phyloP scores from a whole-genome alignment of 2,113 vertebrate genomes.

The Siniperca chuatsi region DNA sequence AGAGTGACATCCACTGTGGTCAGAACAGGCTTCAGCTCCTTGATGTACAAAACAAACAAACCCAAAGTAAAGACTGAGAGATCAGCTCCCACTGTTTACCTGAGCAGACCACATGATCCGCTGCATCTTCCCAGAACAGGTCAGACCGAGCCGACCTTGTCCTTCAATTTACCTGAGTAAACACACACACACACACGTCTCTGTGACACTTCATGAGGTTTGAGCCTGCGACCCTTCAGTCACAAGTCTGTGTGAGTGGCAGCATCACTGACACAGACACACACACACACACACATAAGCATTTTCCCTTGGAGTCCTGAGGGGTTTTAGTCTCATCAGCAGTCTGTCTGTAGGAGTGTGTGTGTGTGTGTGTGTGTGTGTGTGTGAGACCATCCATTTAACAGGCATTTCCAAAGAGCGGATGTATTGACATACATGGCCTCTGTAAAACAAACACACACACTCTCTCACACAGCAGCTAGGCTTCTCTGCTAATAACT shows the following conservation, averaged over 20 bases:
- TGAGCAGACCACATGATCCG: background rate
- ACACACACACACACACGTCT: conserved; percentile 13
- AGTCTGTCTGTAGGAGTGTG: conserved; percentile 20
- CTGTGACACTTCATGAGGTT: background rate
- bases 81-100: conserved; percentile 8
- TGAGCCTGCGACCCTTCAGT: background rate
- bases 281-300: background rate
- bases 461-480: conserved; percentile 17
- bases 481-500: conserved; percentile 20
- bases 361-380: conserved; percentile 35
- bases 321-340: conserved; percentile 31
- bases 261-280: background rate
- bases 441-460: conserved; percentile 54
- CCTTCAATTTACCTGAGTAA: background rate
- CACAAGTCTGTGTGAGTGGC: background rate
- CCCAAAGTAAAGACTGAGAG: conserved; percentile 13
- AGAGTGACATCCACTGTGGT: background rate
- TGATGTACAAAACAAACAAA: conserved; percentile 56
- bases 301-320: conserved; percentile 2
- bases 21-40: conserved; percentile 22
- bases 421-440: conserved; percentile 64
- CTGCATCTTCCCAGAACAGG: background rate
- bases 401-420: conserved; percentile 49
- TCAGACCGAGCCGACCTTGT: background rate
- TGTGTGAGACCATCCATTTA: conserved; percentile 47